Percentiles rank a stretch among this genome's conserved stretches.
Conservation (phyloP, 1,140 invertebrate genomes). For the Drepana arcuata region DNA sequence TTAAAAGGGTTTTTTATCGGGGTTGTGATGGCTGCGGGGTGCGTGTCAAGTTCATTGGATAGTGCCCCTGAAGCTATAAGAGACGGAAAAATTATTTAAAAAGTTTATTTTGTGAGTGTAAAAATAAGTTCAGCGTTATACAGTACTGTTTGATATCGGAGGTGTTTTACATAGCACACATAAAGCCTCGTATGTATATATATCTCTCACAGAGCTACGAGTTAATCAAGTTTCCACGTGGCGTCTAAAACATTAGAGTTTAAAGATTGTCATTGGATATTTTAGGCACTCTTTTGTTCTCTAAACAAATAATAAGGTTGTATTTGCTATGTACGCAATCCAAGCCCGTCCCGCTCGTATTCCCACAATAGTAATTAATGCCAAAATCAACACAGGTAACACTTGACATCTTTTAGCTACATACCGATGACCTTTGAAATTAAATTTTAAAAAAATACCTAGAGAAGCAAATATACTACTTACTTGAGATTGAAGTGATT, state of each 20-base stretch:
- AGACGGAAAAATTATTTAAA: not conserved
- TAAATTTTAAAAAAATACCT: no score
- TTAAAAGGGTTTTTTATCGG: no score
- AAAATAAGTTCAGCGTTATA: not conserved
- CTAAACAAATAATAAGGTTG: no score
- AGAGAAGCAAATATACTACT: no score
- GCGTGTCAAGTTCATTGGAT: not conserved
- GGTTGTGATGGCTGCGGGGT: not conserved
- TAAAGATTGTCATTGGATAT: not conserved
- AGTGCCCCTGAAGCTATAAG: not conserved
- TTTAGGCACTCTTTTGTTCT: no score
- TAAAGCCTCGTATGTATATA: not conserved
- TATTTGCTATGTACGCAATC: no score
- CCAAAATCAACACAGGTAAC: no score
- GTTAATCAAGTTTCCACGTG: not conserved
- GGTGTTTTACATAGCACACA: not conserved
- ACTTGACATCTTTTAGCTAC: no score
- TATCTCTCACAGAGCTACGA: not conserved
- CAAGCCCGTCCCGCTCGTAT: no score
- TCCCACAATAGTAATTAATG: no score
- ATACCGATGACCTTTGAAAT: no score
- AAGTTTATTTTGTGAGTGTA: not conserved
- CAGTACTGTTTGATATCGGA: not conserved
- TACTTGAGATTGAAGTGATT: constrained; percentile 7
- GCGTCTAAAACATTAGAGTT: not conserved